A percentile compares a stretch with the other conserved stretches of the same genome.
These are phyloP conservation scores for Diplodus puntazzo DNA, from an alignment of 2,797 vertebrate genomes.

Conservation along the genomic window DNA sequence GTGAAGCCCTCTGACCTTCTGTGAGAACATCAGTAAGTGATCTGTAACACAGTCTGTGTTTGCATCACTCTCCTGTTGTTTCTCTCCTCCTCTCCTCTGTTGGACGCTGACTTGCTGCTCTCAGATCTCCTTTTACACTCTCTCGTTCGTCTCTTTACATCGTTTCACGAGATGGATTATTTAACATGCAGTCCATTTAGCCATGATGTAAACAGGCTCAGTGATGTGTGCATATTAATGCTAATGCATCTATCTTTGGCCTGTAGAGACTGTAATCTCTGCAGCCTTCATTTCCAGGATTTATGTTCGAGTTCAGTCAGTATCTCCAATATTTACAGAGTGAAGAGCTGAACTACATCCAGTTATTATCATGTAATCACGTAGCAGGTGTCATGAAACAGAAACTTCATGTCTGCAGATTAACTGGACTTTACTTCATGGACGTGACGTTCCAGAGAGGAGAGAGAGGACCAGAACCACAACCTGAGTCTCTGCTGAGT, in stretches of 20 bases:
- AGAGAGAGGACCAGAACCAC: no score
- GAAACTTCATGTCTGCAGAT: background rate
- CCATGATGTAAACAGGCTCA: slow-evolving; percentile 19
- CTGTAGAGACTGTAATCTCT: background rate
- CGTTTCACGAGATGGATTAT: slow-evolving; percentile 42
- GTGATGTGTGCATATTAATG: slow-evolving; percentile 29
- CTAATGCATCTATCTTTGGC: slow-evolving; percentile 43
- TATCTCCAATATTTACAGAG: background rate
- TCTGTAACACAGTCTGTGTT: no score
- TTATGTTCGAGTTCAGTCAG: background rate
- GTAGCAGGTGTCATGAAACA: background rate
- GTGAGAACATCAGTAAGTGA: no score
- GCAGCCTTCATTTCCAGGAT: slow-evolving; percentile 9
- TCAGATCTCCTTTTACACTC: background rate
- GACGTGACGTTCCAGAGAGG: no score
- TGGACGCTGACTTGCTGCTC: background rate
- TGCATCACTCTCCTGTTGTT: no score
- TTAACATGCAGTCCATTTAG: slow-evolving; percentile 43
- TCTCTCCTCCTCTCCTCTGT: no score
- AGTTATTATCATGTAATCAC: no score
- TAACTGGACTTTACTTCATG: no score
- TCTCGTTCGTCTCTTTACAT: background rate
- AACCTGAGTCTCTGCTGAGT: no score
- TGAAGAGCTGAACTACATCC: background rate
- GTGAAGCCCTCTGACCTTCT: no score